Conservation (phyloP, 2,888 invertebrate species). For the Tubulanus polymorphus region DNA sequence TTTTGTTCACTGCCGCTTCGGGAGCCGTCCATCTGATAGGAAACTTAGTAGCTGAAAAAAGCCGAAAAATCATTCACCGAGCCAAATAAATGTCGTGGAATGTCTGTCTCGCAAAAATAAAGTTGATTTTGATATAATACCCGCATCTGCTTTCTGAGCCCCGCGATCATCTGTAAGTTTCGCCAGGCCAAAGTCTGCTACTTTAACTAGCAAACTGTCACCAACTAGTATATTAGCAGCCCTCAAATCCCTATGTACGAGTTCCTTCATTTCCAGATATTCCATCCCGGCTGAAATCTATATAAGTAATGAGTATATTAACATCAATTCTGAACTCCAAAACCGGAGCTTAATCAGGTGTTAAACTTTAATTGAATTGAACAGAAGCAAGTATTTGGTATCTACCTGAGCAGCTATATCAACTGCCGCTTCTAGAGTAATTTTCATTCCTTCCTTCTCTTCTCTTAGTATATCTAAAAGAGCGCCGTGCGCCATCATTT, state of each 20-base stretch:
- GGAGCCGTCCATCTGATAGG: conserved; percentile 99
- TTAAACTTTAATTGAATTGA: too few relatives aligned
- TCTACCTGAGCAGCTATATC: conserved; percentile 86
- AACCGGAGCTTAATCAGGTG: too few relatives aligned
- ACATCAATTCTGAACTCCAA: background rate
- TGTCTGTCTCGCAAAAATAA: too few relatives aligned
- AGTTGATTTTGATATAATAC: background rate
- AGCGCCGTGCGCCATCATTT: conserved; percentile 95
- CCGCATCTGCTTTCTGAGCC: conserved; percentile 8
- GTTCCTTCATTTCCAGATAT: conserved; percentile 31
- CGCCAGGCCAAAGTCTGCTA: conserved; percentile 39
- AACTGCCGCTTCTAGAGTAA: conserved; percentile 64
- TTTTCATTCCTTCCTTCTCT: conserved; percentile 80
- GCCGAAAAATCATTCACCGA: too few relatives aligned
- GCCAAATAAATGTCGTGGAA: too few relatives aligned
- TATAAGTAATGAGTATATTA: background rate
- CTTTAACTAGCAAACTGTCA: conserved; percentile 32
- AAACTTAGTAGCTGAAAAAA: conserved; percentile 76
- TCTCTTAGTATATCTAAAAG: conserved; percentile 87
- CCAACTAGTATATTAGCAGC: conserved; percentile 40
- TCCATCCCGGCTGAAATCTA: conserved; percentile 36
- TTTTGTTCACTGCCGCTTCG: conserved; percentile 89
- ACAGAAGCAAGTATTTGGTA: too few relatives aligned
- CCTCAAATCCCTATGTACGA: conserved; percentile 32
- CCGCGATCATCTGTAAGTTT: conserved; percentile 17